phyloP scores from a whole-genome alignment of 2,888 invertebrate genomes.

The Seira musarum region DNA sequence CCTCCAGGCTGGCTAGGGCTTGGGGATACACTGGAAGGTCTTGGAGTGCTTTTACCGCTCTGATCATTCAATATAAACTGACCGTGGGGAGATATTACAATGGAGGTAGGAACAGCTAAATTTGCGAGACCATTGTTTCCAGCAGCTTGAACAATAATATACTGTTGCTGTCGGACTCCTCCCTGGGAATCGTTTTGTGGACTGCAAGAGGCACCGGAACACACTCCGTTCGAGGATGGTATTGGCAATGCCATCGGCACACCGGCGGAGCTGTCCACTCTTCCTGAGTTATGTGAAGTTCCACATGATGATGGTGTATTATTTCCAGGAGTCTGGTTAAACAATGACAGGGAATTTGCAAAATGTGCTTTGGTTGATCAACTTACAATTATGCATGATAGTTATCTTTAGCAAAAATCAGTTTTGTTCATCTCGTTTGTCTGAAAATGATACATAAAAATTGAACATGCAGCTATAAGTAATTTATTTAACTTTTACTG shows the following conservation, averaged over 20 bases:
- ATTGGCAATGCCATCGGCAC: constrained; percentile 57
- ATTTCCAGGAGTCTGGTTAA: constrained; percentile 46
- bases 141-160: constrained; percentile 69
- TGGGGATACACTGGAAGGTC: constrained; percentile 90
- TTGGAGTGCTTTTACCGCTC: constrained; percentile 77
- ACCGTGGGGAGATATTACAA: constrained; percentile 67
- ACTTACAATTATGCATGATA: too few relatives aligned
- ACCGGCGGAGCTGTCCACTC: constrained; percentile 19
- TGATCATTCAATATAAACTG: constrained; percentile 67
- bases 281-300: constrained; percentile 19
- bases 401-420: too few relatives aligned
- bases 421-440: too few relatives aligned
- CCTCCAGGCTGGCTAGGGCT: constrained; percentile 72
- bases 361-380: too few relatives aligned
- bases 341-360: neutral
- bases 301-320: constrained; percentile 23
- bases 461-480: too few relatives aligned
- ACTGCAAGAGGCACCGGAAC: constrained; percentile 17
- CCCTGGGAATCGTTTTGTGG: constrained; percentile 31
- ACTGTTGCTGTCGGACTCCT: constrained; percentile 67
- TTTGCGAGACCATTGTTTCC: constrained; percentile 69
- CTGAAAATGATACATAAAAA: too few relatives aligned
- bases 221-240: constrained; percentile 37
- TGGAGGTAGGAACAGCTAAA: constrained; percentile 68
- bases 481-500: too few relatives aligned